Evolutionary conservation across 1,140 invertebrate genomes (phyloP), one percentile per base, ranked within the genome.

Genomic region (Sitophilus oryzae): DNA sequence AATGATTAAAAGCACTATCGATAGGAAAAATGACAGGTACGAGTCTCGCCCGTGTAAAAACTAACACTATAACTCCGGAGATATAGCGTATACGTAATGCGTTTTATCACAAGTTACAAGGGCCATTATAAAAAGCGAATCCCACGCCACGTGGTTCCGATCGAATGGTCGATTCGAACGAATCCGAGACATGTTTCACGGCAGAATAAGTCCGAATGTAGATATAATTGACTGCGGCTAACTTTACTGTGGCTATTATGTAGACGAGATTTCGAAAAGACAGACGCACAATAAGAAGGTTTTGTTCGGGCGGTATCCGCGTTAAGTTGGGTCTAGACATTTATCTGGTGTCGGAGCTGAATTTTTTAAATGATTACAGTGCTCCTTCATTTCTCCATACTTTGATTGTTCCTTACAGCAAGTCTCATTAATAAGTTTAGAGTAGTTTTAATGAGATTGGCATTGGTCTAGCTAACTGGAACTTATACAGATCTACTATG

Each of bases 141-240:
- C 50, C 50, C 25, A 52, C 50, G 34, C 50, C n/a, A 45, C 16
- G 15, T 18, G 40, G 50, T 52, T 52, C 50, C 50, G 34, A 44
- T 52, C 50, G 38, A 52, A 23, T 44, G 50, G 14, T 11, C 21
- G 11, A 46, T 15, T 11, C 25, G 44, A 14, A 23, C 42, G 21
- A 30, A 42, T 22, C 22, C 35, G 11, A 36, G 37, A 51, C 38
- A 22, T 51, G 48, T 42, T 34, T 51, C 37, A 18, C 34, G 35
- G 46, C 46, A 49, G 19, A 37, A 18, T 38, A 38, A 42, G 10
- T 45, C 25, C 19, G 9, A 43, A 52, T 36, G 42, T 19, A 4
- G 18, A 3, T 52, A 43, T 52, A 52, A 45, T 52, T 52, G 41
- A 45, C 42, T 23, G 41, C 35, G 2, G 6, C 30, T 14, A 15